Evolutionary conservation across 1,140 invertebrate genomes (phyloP).

Genomic region (Pararge aegeria): DNA sequence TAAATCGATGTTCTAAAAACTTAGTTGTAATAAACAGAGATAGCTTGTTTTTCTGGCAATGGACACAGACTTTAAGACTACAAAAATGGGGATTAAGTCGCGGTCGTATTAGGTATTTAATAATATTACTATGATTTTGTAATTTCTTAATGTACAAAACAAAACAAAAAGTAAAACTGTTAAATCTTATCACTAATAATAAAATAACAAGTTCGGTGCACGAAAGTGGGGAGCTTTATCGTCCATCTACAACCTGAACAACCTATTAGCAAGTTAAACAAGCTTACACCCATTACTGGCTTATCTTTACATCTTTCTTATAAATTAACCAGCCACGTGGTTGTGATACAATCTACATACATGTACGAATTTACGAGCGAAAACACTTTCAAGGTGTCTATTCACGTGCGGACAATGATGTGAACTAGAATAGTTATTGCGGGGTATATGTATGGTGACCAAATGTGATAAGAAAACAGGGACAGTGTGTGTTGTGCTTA

Average conservation of each 20-base stretch:
- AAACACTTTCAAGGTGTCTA: conserved; percentile 47
- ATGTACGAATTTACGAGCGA: conserved; percentile 61
- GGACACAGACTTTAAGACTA: too few species aligned
- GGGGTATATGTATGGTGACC: not conserved
- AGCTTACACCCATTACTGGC: conserved; percentile 46
- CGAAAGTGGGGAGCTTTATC: conserved; percentile 48
- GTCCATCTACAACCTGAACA: conserved; percentile 58
- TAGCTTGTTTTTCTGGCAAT: too few species aligned
- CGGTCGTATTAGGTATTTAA: too few species aligned
- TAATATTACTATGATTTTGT: too few species aligned
- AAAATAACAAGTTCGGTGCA: conserved; percentile 14
- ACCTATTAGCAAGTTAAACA: conserved; percentile 72
- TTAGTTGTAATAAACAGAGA: too few species aligned
- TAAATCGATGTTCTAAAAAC: too few species aligned
- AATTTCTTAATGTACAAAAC: too few species aligned
- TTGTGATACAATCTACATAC: conserved; percentile 50
- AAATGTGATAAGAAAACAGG: not conserved
- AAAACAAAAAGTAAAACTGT: not conserved
- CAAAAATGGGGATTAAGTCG: too few species aligned
- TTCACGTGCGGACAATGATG: conserved; percentile 7
- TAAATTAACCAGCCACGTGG: conserved; percentile 58
- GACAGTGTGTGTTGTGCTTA: not conserved
- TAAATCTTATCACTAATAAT: not conserved
- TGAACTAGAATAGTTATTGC: not conserved
- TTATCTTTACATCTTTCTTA: conserved; percentile 54